A percentile compares a stretch with the other conserved stretches of the same genome.
Evolutionary conservation across 2,797 vertebrate genomes (phyloP).

Genomic region (Cyclopterus lumpus): DNA sequence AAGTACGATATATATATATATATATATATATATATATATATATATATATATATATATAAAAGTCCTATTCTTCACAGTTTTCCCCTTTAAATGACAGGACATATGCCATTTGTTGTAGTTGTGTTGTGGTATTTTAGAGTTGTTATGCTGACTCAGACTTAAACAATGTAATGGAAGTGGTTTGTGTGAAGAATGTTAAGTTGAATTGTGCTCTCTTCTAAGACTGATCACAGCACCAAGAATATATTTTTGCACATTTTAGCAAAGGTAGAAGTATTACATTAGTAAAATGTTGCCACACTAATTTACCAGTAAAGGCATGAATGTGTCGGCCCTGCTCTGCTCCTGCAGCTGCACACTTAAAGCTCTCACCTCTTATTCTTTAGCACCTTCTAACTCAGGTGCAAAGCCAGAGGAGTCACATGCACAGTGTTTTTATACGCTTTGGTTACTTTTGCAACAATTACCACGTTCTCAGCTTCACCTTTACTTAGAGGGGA

Average conservation of each 20-base stretch:
- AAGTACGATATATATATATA: neutral
- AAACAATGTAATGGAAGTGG: neutral
- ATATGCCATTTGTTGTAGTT: neutral
- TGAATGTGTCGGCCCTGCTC: neutral
- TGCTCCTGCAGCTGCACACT: neutral
- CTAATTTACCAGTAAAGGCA: neutral
- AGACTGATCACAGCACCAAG: neutral
- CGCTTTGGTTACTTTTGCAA: constrained; percentile 15
- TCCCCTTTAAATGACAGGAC: neutral
- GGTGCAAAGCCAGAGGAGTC: neutral
- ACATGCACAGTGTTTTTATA: neutral
- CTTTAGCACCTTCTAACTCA: neutral
- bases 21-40: neutral
- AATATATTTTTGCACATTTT: too few species aligned
- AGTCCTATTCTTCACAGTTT: neutral
- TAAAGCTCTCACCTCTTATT: neutral
- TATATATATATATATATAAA: neutral
- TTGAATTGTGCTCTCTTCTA: neutral
- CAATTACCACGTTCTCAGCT: constrained; percentile 9
- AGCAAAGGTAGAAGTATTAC: neutral
- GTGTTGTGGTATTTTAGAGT: neutral
- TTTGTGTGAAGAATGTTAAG: neutral
- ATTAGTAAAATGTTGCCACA: neutral
- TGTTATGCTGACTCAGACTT: neutral
- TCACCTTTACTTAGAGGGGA: constrained; percentile 9